phyloP scores from a whole-genome alignment of 2,888 invertebrate species.

The Mythimna vitellina region DNA sequence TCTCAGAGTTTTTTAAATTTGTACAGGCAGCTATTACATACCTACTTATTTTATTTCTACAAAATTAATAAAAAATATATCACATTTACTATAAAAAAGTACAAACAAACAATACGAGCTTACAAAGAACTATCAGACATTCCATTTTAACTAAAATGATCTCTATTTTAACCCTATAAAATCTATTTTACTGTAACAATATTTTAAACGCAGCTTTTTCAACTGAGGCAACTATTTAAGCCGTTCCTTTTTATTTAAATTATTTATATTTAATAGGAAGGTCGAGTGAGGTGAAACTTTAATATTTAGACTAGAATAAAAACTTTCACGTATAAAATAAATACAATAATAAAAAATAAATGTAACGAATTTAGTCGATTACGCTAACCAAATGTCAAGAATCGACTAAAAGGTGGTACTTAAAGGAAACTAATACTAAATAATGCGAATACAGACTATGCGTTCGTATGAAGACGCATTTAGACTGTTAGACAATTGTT shows the following conservation, averaged over 20 bases:
- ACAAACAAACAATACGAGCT: constrained; percentile 61
- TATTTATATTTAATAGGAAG: constrained; percentile 67
- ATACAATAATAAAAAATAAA: constrained; percentile 12
- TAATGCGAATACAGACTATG: constrained; percentile 21
- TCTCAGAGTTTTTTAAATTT: neutral
- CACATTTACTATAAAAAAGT: constrained; percentile 39
- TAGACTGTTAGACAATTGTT: constrained; percentile 45
- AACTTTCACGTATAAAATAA: constrained; percentile 27
- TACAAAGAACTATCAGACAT: constrained; percentile 61
- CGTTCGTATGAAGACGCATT: constrained; percentile 41
- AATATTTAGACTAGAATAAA: constrained; percentile 51
- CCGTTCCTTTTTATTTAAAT: constrained; percentile 63
- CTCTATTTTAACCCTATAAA: constrained; percentile 68
- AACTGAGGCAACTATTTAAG: constrained; percentile 62
- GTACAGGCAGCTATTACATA: constrained; percentile 22
- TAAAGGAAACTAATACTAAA: constrained; percentile 27
- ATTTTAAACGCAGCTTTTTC: constrained; percentile 68
- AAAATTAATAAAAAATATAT: neutral
- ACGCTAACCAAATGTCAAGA: constrained; percentile 8
- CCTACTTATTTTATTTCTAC: constrained; percentile 4
- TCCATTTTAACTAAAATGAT: constrained; percentile 71
- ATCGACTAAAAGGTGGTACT: constrained; percentile 42
- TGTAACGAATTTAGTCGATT: constrained; percentile 44
- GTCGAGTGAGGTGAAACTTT: constrained; percentile 64
- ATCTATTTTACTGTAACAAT: constrained; percentile 68